Percentiles rank a stretch among this genome's conserved stretches.
Conservation (phyloP, 1,140 invertebrate genomes). For the Lepidurus packardi region DNA sequence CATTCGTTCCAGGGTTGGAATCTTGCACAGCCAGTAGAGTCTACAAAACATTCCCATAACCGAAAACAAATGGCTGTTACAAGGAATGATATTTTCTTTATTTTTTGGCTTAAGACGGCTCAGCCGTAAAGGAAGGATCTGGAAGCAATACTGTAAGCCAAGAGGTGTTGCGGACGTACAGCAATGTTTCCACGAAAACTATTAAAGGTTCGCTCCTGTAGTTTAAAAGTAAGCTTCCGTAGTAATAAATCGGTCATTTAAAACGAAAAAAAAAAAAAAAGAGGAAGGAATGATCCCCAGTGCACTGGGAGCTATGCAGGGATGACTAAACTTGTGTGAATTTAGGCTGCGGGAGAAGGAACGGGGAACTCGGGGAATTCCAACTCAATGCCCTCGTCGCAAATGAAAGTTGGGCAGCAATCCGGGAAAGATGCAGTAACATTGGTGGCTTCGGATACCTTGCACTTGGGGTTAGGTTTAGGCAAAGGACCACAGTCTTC, state of each 20-base stretch:
- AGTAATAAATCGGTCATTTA: neutral
- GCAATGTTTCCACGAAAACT: neutral
- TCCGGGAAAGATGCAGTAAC: conserved; percentile 75
- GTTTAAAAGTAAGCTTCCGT: neutral
- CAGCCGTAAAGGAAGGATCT: neutral
- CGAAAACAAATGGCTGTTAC: neutral
- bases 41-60: neutral
- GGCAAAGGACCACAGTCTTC: conserved; percentile 82
- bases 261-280: neutral
- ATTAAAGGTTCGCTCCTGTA: neutral
- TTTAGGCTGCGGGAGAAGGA: neutral
- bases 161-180: neutral
- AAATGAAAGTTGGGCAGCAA: conserved; percentile 77
- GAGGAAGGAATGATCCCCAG: neutral
- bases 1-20: neutral
- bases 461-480: conserved; percentile 77
- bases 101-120: neutral
- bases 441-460: conserved; percentile 75
- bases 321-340: neutral
- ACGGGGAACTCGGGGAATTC: conserved; percentile 50
- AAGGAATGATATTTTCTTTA: neutral
- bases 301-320: neutral
- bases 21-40: neutral
- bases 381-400: conserved; percentile 71
- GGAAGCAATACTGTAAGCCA: neutral